Evolutionary conservation across 2,113 vertebrate species (phyloP), one percentile per base, ranked within the genome.

Genomic region (Chloroceryle aenea): DNA sequence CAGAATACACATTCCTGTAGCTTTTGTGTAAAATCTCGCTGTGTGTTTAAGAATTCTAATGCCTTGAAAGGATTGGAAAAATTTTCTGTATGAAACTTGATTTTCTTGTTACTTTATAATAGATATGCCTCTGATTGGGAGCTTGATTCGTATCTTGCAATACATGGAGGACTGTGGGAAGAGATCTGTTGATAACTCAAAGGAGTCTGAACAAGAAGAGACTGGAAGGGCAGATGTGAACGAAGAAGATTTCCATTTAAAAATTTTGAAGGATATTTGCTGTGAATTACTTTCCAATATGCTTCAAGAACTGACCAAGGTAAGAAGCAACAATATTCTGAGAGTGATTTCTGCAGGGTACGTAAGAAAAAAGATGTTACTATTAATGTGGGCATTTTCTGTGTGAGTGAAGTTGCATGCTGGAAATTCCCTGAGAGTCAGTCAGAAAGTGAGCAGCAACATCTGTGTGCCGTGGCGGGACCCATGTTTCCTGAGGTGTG

Each of bases 231-330:
- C 89, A 5, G 96, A 94, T 68, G 22, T 77, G 81, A 90, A 87
- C 1, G 95, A 98, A 56, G 97, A 98, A 55, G 98, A 99, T 68
- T 98, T 98, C 71, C 98, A 99, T 93, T 95, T 99, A 84, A 98
- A 98, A 96, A 98, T 98, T 78, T 97, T 99, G 71, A 98, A 98
- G 89, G 99, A 99, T 88, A 98, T 99, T 91, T 98, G 98, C 63
- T 98, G 98, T 69, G 99, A 99, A 97, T 98, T 99, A 79, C 98
- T 99, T 58, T 98, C 99, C 69, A 98, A 98, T 95, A 96, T 99
- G 85, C 98, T 99, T 87, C 87, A 96, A 85, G 84, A 98, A 34
- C 95, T 99, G 91, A 96, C 98, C 61, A 98, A 98, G 98, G 98
- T 98, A 97, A 87, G 74, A 94, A 84, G 40, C 55, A 58, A 87